A percentile compares a stretch with the other conserved stretches of the same genome.
These are phyloP conservation scores for Parnassius apollo DNA, from an alignment of 2,888 invertebrate species.

Conservation along the genomic window DNA sequence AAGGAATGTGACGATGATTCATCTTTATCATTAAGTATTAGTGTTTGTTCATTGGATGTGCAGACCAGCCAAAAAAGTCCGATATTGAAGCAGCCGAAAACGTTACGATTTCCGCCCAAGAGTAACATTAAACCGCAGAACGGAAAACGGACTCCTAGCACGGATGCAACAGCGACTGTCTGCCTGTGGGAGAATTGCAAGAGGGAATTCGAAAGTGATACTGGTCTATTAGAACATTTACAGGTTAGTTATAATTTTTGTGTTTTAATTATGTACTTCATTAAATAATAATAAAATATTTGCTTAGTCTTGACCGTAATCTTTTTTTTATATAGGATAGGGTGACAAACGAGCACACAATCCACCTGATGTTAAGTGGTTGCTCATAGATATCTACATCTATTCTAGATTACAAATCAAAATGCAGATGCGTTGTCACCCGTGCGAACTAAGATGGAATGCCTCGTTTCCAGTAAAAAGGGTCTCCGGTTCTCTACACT, in stretches of 20 bases:
- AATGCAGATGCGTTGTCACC: too few species aligned
- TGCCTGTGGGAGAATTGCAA: conserved; percentile 93
- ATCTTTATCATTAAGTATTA: conserved; percentile 67
- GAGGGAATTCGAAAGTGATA: conserved; percentile 88
- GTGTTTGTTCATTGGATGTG: conserved; percentile 63
- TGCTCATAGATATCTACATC: too few species aligned
- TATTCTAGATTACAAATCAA: too few species aligned
- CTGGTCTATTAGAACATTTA: conserved; percentile 92
- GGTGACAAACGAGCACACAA: too few species aligned
- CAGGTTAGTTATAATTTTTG: conserved; percentile 79
- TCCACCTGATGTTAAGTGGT: too few species aligned
- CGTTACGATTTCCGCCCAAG: conserved; percentile 88
- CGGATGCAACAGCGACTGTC: conserved; percentile 76
- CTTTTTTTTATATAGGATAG: too few species aligned
- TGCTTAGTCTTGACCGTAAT: too few species aligned
- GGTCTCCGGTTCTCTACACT: too few species aligned
- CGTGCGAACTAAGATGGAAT: too few species aligned
- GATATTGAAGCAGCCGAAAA: conserved; percentile 90
- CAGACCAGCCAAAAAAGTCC: conserved; percentile 84
- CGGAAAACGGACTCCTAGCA: conserved; percentile 59
- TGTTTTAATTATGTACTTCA: not conserved
- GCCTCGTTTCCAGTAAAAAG: too few species aligned
- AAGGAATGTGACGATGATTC: conserved; percentile 77
- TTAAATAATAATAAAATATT: too few species aligned
- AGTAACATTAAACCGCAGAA: conserved; percentile 59